Evolutionary conservation across 2,113 vertebrate genomes (phyloP).

Genomic region (Rhinolophus sinicus): DNA sequence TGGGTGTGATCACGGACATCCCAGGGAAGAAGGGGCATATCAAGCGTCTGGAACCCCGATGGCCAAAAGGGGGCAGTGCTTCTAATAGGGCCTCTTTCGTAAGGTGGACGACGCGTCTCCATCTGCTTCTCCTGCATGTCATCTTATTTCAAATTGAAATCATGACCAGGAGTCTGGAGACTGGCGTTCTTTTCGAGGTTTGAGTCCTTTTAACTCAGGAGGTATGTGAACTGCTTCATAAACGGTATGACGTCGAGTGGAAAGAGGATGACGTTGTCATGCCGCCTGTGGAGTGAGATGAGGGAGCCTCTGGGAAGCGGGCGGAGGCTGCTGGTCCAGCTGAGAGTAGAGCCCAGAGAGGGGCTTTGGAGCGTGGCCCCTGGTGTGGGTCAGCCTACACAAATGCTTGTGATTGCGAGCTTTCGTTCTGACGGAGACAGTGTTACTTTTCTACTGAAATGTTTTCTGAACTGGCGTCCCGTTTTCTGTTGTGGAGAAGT

Average conservation of each 20-base stretch:
- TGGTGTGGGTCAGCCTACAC: fast-evolving
- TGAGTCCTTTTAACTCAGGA: not conserved
- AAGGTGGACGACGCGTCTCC: fast-evolving
- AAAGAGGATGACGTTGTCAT: not conserved
- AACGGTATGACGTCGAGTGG: too few species aligned
- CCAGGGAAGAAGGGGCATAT: not conserved
- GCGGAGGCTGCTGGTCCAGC: not conserved
- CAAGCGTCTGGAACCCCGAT: not conserved
- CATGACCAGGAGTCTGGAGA: not conserved
- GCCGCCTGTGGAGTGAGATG: not conserved
- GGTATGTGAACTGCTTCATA: not conserved
- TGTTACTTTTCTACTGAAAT: not conserved
- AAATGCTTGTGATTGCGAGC: not conserved
- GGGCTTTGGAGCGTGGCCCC: too few species aligned
- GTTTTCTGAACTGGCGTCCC: not conserved
- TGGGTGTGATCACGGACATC: not conserved
- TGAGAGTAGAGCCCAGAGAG: not conserved
- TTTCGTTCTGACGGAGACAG: not conserved
- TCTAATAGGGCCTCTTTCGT: not conserved
- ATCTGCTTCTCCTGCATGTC: not conserved
- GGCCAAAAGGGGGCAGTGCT: not conserved
- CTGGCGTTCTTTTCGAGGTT: not conserved
- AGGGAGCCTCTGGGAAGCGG: not conserved
- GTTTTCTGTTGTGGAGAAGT: not conserved
- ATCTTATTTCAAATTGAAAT: not conserved